Evolutionary conservation across 2,888 invertebrate genomes (phyloP), one percentile per base, ranked within the genome.

Genomic region (Slavum lentiscoides): DNA sequence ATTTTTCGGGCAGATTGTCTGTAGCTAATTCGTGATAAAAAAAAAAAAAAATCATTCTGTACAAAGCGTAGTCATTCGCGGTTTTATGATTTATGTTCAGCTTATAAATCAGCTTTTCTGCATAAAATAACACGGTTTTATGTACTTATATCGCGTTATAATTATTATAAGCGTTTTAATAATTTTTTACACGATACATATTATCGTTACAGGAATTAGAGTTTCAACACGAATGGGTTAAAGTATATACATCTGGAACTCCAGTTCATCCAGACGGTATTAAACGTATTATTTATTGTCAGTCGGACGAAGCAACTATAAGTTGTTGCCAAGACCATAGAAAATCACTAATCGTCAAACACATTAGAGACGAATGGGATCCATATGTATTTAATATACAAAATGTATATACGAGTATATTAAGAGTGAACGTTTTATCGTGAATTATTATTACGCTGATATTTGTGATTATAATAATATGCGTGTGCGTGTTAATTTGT

Each of bases 291-390:
- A 84, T 86, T 59, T 89, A 88, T 85, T 87, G 86, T 61, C 84
- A 86, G 0, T 87, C 88, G 23, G 89, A 88, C 13, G 86, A 88
- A 73, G 86, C 89, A 11, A 84, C 91, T 67, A 85, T 89, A 75
- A 88, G 89, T 82, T 91, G 90, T 85, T 89, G 91, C 61, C 88
- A 88, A 84, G 90, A 90, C 84, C 85, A 87, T 0, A 85, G 86
- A n/a, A 86, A 86, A 77, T 89, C 90, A 19, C 85, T 91, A 19
- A 84, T 88, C 83, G 85, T 89, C 82, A 86, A 85, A 75, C 87
- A 89, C 83, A 85, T 88, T n/a, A 86, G 87, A 0, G 88, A 88
- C 37, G 88, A 88, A 82, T 85, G 89, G 82, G 86, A 88, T 37
- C 88, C 89, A 67, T 89, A 89, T 82, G 85, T 89, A 30, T 90